Evolutionary conservation across 2,888 invertebrate genomes (phyloP), one percentile per base, ranked within the genome.

Genomic region (Notodonta dromedarius): DNA sequence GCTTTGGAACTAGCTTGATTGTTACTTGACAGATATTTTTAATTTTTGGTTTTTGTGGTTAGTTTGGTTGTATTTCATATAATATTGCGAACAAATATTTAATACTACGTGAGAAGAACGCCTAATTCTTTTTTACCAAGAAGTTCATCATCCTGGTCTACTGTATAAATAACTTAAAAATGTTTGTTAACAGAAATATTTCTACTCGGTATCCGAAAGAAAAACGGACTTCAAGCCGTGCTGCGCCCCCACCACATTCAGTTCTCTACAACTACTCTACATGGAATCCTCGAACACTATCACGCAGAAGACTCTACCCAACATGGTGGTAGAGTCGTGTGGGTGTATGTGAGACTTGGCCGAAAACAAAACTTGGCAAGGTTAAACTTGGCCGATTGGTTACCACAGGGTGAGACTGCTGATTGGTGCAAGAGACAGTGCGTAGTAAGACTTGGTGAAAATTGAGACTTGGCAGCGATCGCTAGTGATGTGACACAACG

Each of bases 261-360:
- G 96, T 66, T 95, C 97, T 2, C 90, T 98, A 59, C 96, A 97
- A 76, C 89, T 98, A 52, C 94, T 98, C 11, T 98, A 97, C 84
- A 94, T 96, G 90, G 96, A 97, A 83, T 96, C 96, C 16, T 96
- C 97, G 75, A 96, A 96, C 74, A 96, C 97, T 5, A 95, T 97
- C 69, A 96, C 96, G 54, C 96, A 96, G 76, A 97, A 96, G 80
- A 96, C 96, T 1, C 87, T 98, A 63, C 97, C 97, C 0, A 97
- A 98, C 78, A 98, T 98, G 97, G 96, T 98, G 51, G 97, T 98
- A n/a, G 97, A 98, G 74, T 95, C 97, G 7, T 98, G 98, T 83
- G 98, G 98, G 16, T 98, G 98, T 82, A 96, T 97, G 96, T 97
- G 85, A 40, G 39, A 55, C 55, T 55, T 14, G 39, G 55, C 9